Base-by-base conservation (phyloP, 2,113 vertebrate genomes). In the Cyanoramphus novaezelandiae region DNA sequence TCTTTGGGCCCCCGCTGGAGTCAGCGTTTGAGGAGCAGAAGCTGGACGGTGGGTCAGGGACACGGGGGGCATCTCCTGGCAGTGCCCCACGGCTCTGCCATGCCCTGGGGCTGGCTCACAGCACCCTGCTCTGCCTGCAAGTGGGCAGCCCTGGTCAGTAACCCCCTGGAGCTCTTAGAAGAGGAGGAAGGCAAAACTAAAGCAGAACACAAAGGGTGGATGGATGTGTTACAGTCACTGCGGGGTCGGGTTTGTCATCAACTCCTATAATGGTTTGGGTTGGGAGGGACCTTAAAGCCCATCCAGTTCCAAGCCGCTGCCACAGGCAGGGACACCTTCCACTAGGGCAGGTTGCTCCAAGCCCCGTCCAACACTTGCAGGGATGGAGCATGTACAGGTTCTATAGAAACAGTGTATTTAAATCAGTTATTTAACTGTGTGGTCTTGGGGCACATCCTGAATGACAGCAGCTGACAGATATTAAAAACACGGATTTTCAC, bases 1-100 rank as follows among this genome's bases (percentile, higher is more conserved):
- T 99, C 92, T 99, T 99, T 5, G 98, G 99, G 55, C 98, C 98
- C 92, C 98, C 99, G 0, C 96, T 99, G 94, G 98, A 99, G 96
- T 98, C 98, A 4, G 97, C 98, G 46, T 99, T 99, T 8, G 98
- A 99, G 96, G 99, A 98, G 86, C 97, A 99, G 82, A 99, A 99
- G 97, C 94, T 98, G 87, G 99, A 99, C 87, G 99, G 99, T 99
- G 98, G 20, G 76, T 78, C 1, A 7, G 86, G 70, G 13, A 19
- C 33, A 2, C 0, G 11, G 63, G 57, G 37, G 7, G 35, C 27
- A 24, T 13, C 59, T 41, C 47, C n/a, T 29, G 72, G 25, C 37
- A 16, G 28, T 28, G 64, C 3, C 24, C 29, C 21, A 49, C 9
- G 27, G 29, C 59, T 1, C 6, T 50, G 52, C 52, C 1, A 2